Percentiles rank a stretch among this genome's conserved stretches.
phyloP scores from a whole-genome alignment of 2,797 vertebrate species.

The Trachurus trachurus region DNA sequence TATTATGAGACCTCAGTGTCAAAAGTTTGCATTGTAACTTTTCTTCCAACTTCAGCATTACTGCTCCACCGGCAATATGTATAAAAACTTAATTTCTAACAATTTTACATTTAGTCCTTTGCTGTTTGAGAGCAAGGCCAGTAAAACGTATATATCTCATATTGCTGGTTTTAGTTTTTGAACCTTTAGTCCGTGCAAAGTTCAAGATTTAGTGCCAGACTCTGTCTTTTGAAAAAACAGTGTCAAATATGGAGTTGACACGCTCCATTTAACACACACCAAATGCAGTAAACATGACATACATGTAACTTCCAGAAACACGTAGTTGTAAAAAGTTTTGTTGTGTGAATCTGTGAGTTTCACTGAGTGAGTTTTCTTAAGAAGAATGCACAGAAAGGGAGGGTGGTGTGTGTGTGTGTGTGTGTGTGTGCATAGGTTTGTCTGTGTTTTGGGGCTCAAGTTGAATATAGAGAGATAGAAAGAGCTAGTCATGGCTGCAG shows the following conservation, averaged over 20 bases:
- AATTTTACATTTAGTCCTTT: too few species aligned
- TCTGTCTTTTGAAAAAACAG: neutral
- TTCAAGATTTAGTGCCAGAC: neutral
- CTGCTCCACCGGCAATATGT: too few species aligned
- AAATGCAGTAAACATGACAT: constrained; percentile 4
- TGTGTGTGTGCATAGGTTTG: constrained; percentile 55
- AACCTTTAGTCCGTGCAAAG: too few species aligned
- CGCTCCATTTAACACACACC: neutral
- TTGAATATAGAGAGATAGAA: constrained; percentile 66
- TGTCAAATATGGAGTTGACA: neutral
- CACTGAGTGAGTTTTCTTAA: constrained; percentile 52
- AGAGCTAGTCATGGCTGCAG: constrained; percentile 66
- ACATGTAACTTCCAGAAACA: constrained; percentile 9
- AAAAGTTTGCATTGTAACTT: neutral
- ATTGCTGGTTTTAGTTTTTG: too few species aligned
- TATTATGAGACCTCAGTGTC: neutral
- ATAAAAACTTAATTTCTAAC: too few species aligned
- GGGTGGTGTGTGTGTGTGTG: constrained; percentile 47
- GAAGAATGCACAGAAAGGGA: constrained; percentile 44
- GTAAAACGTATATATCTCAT: too few species aligned
- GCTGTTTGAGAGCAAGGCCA: too few species aligned
- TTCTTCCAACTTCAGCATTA: neutral
- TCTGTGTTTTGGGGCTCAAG: constrained; percentile 66
- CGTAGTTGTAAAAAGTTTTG: constrained; percentile 38
- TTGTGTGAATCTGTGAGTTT: constrained; percentile 51